Evolutionary conservation across 23 tunicate genomes (phyloP).

Genomic region (Halocynthia aurantium): DNA sequence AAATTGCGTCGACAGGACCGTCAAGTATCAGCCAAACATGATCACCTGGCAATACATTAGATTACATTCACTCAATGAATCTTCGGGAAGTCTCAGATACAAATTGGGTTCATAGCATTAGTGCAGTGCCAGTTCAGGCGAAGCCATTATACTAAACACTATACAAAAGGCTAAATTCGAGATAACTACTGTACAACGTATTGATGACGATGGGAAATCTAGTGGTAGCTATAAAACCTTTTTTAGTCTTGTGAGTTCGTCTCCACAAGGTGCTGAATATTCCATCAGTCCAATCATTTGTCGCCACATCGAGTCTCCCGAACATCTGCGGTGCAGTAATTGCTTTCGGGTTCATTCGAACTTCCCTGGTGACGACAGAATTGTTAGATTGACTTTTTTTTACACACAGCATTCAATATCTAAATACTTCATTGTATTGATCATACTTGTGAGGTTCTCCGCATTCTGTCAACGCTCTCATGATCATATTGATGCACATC

Average conservation of each 20-base stretch:
- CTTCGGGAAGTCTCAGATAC: too few relatives aligned
- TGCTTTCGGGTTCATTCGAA: constrained; percentile 99
- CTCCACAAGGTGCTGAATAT: constrained; percentile 97
- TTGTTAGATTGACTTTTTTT: neutral
- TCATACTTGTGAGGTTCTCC: constrained; percentile 94
- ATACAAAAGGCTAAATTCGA: too few relatives aligned
- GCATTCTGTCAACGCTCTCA: constrained; percentile 97
- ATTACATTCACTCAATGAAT: too few relatives aligned
- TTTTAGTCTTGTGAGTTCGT: constrained; percentile 89
- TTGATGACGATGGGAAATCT: too few relatives aligned
- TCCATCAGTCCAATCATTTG: constrained; percentile 99
- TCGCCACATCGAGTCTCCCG: constrained; percentile 95
- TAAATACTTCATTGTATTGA: neutral
- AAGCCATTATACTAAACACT: too few relatives aligned
- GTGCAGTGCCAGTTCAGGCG: too few relatives aligned
- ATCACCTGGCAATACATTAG: constrained; percentile 42
- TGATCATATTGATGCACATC: constrained; percentile 81
- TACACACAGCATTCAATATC: neutral
- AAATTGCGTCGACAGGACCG: constrained; percentile 98
- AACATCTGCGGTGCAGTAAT: constrained; percentile 99
- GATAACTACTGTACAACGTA: too few relatives aligned
- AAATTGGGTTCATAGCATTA: too few relatives aligned
- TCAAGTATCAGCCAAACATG: constrained; percentile 91
- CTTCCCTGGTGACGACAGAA: constrained; percentile 38
- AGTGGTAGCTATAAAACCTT: constrained; percentile 22